Evolutionary conservation across 2,888 invertebrate genomes (phyloP).

Genomic region (Spisula solida): DNA sequence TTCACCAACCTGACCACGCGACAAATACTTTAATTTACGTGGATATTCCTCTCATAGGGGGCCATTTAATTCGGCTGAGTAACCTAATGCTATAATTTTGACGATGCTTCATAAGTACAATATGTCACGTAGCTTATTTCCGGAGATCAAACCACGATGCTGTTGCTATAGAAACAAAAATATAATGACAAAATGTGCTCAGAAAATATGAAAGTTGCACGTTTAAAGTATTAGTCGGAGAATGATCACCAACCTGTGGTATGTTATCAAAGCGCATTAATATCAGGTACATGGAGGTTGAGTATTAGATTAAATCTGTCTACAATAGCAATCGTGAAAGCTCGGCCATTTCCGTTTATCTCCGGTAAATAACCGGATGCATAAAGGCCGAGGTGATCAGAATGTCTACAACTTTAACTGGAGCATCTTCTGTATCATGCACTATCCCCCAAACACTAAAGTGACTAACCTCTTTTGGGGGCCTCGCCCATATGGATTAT

Average conservation of each 20-base stretch:
- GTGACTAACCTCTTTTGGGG: no score
- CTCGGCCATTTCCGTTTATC: no score
- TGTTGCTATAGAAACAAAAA: conserved; percentile 24
- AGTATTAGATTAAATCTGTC: no score
- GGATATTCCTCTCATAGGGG: conserved; percentile 38
- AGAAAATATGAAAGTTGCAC: background rate
- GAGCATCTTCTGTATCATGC: no score
- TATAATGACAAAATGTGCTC: background rate
- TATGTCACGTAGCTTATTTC: conserved; percentile 56
- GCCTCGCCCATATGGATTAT: no score
- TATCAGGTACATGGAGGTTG: no score
- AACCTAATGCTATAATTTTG: conserved; percentile 51
- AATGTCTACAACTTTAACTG: no score
- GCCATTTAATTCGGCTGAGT: conserved; percentile 49
- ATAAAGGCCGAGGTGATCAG: no score
- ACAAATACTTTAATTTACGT: conserved; percentile 53
- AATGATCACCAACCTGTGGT: background rate
- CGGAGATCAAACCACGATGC: conserved; percentile 37
- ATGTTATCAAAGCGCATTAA: no score
- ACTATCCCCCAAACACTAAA: no score
- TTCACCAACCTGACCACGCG: conserved; percentile 31
- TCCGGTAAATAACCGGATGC: no score
- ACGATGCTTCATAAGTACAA: conserved; percentile 47
- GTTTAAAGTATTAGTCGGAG: background rate
- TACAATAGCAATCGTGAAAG: no score